Conservation (phyloP, 2,797 vertebrate species). For the Notolepis coatsorum region DNA sequence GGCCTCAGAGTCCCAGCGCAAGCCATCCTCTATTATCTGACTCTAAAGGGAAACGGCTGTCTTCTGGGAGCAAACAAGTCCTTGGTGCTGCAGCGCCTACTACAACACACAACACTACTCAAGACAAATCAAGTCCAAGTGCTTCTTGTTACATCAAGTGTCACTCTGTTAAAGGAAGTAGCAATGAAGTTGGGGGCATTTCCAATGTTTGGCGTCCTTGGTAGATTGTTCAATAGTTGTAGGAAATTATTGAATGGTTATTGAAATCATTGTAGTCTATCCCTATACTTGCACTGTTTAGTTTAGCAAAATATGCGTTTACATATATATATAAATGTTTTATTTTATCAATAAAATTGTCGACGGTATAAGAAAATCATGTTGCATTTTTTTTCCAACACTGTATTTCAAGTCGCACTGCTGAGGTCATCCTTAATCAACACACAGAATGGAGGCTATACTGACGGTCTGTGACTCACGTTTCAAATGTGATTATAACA, state of each 20-base stretch:
- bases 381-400: background rate
- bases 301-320: constrained; percentile 39
- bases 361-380: constrained; percentile 9
- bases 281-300: constrained; percentile 62
- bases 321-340: constrained; percentile 44
- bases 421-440: too few species aligned
- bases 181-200: constrained; percentile 31
- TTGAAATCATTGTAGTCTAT: constrained; percentile 29
- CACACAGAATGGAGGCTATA: too few species aligned
- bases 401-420: background rate
- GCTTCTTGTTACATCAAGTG: constrained; percentile 13
- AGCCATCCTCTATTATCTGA: background rate
- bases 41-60: background rate
- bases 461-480: too few species aligned
- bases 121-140: constrained; percentile 1
- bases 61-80: constrained; percentile 1
- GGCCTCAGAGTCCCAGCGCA: background rate
- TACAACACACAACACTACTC: background rate
- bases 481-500: too few species aligned
- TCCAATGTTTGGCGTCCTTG: constrained; percentile 79
- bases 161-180: constrained; percentile 16
- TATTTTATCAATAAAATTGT: constrained; percentile 77
- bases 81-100: background rate
- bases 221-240: constrained; percentile 53
- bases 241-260: background rate